phyloP scores from a whole-genome alignment of 2,113 vertebrate genomes.

The Pelecanoides urinatrix region DNA sequence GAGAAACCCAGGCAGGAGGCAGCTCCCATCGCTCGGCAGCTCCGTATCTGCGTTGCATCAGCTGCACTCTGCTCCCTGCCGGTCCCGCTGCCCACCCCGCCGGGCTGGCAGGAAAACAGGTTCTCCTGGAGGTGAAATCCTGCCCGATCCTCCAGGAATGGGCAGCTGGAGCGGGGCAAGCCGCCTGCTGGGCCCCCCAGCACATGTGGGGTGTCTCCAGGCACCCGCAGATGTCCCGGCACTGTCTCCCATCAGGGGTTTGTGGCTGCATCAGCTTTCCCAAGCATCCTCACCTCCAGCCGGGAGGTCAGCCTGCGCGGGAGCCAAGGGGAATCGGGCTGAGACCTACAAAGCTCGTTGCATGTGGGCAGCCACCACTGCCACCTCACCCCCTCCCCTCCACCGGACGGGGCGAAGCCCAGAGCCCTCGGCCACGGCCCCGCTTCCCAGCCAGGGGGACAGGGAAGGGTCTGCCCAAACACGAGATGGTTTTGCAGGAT shows the following conservation, averaged over 20 bases:
- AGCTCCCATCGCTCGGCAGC: background rate
- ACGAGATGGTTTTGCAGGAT: background rate
- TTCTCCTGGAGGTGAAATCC: background rate
- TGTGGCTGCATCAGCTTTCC: background rate
- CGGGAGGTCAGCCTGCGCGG: background rate
- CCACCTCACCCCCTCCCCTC: background rate
- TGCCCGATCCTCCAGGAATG: fast-evolving
- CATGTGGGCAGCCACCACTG: fast-evolving
- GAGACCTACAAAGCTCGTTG: background rate
- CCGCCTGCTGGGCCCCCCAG: background rate
- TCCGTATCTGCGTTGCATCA: background rate
- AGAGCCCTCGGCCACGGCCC: background rate
- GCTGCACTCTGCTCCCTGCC: background rate
- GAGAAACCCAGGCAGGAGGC: background rate
- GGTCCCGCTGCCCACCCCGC: background rate
- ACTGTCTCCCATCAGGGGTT: background rate
- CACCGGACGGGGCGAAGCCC: too few relatives aligned
- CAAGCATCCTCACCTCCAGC: background rate
- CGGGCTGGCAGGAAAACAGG: background rate
- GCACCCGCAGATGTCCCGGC: fast-evolving
- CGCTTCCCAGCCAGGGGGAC: background rate
- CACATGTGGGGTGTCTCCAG: background rate
- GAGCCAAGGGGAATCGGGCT: fast-evolving
- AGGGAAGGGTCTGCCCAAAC: background rate
- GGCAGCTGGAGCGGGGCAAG: background rate